Base-by-base conservation (phyloP, 53 echinoderm and acorn worm genomes). In the Pentamera pediparva region DNA sequence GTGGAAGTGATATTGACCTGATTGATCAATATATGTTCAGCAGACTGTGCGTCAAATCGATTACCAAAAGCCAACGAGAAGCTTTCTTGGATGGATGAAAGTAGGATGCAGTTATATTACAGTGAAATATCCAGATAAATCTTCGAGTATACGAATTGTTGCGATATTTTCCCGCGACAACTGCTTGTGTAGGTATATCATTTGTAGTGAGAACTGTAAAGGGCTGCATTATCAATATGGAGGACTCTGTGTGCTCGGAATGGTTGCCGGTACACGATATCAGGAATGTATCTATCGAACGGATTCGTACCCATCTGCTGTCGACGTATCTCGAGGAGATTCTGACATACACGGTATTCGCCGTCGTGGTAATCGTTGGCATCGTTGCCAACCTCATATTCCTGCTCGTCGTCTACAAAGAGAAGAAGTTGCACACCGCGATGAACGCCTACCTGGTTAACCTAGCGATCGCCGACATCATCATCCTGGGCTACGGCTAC, bases 401-500 rank as follows among this genome's bases (percentile, higher is more conserved):
- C 31, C 24, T 67, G 5, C 45, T 26, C 30, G 67, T 67, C 22
- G 67, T 67, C 30, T 39, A 26, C 17, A 67, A 67, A 47, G 67
- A 43, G 12, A 45, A 67, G 4, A 41, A 43, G 17, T 43, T 67
- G 67, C 67, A 29, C 10, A 67, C 67, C 3, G 67, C 45, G 29
- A 67, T 67, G 67, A 67, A 41, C 37, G 67, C 29, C 27, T 67
- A 47, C n/a, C 43, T 67, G 15, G 67, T 43, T n/a, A 47, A 67
- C 41, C 41, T 67, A 67, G 67, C 67, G 40, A 29, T 67, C 4
- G 67, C 67, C 28, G 67, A 67, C 39, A 67, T 67, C 6, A 67
- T 47, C 8, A 29, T 67, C 11, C 45, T 67, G 45, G 45, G 67
- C 24, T 67, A 47, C 17, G 67, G 67, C 18, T 67, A 67, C 24